Base-by-base conservation (phyloP, 2,888 invertebrate genomes). In the Dione juno region DNA sequence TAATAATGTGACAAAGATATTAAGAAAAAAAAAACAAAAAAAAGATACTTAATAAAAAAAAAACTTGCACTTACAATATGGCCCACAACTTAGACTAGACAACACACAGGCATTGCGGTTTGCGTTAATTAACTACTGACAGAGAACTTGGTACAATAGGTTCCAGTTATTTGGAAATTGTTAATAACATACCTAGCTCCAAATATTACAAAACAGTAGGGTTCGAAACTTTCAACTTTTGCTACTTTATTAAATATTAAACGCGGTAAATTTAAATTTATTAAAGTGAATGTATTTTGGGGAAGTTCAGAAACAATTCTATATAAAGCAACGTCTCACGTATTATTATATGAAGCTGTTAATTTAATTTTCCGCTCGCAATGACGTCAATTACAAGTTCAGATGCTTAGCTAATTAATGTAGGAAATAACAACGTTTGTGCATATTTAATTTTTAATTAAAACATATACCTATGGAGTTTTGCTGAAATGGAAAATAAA, bases 121-220 rank as follows among this genome's bases (percentile, higher is more conserved):
- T 79, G 77, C 84, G 84, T 88, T 89, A 89, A 89, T 89, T 89
- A 89, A 89, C 89, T 88, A 84, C 83, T 82, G 85, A 84, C 87
- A 85, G 84, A 86, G 87, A 89, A 87, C 87, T 88, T 87, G 86
- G 82, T 85, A 87, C 82, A 86, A 86, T 86, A 81, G 82, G 83
- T 79, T 81, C 76, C 76, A 85, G 81, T 81, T 82, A 87, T 86
- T 88, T 82, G 75, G 81, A 84, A 86, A 87, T 84, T 85, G 84
- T 83, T 83, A 81, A 81, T 84, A 83, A 66, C 58, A 19, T 63
- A 70, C 53, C 59, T 63, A 70, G 41, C 59, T 61, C 43, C 43
- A 61, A 70, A 66, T 70, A 67, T 69, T 71, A 66, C 53, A 53
- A 61, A 70, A 70, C 66, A 66, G 50, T 59, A 58, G 19, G 21